Percentiles rank a stretch among this genome's conserved stretches.
Conservation (phyloP, 2,888 invertebrate genomes). For the Calameuta pallipes region DNA sequence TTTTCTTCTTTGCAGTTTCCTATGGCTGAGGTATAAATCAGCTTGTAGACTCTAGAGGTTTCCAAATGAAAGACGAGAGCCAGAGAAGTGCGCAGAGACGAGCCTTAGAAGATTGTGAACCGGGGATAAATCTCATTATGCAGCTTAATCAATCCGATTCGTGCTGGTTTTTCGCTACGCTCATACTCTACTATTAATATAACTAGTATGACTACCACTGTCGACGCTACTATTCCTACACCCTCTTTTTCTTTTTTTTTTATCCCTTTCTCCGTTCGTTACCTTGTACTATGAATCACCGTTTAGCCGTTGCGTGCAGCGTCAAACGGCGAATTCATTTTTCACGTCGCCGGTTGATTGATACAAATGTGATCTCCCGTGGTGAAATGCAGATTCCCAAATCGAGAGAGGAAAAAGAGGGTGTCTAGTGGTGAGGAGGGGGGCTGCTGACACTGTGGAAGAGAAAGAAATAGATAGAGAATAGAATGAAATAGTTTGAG, state of each 20-base stretch:
- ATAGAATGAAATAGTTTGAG: constrained; percentile 3
- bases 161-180: background rate
- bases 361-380: constrained; percentile 49
- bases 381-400: constrained; percentile 10
- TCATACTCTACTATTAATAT: background rate
- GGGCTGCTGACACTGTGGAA: background rate
- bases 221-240: constrained; percentile 7
- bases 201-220: background rate
- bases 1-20: background rate
- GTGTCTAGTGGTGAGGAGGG: background rate
- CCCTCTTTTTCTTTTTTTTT: background rate
- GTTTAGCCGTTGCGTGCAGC: constrained; percentile 48
- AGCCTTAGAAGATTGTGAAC: background rate
- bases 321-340: constrained; percentile 47
- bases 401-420: constrained; percentile 1
- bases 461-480: background rate
- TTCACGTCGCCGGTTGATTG: constrained; percentile 55
- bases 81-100: constrained; percentile 2
- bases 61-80: constrained; percentile 1
- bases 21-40: background rate
- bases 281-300: constrained; percentile 45
- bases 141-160: background rate
- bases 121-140: constrained; percentile 3
- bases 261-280: constrained; percentile 1
- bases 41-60: background rate